These are phyloP conservation scores for Syngnathus rostellatus DNA, from an alignment of 2,797 vertebrate genomes.

Conservation along the genomic window DNA sequence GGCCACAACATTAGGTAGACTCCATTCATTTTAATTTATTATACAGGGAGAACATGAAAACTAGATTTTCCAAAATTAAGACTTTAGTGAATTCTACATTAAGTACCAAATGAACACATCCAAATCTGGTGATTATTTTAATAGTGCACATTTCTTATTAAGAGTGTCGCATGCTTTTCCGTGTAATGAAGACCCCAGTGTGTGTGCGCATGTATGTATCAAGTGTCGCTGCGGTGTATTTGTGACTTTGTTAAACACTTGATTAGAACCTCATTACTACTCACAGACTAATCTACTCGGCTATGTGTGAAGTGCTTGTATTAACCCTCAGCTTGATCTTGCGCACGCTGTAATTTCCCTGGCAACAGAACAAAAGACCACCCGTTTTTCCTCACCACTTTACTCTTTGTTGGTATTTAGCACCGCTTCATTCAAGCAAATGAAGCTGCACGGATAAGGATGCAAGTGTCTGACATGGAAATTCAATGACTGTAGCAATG, in stretches of 20 bases:
- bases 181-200: slow-evolving; percentile 74
- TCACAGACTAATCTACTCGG: slow-evolving; percentile 63
- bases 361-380: slow-evolving; percentile 74
- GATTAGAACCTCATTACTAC: slow-evolving; percentile 86
- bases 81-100: slow-evolving; percentile 10
- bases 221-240: slow-evolving; percentile 46
- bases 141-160: slow-evolving; percentile 60
- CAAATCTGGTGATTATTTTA: slow-evolving; percentile 68
- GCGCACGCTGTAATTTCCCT: slow-evolving; percentile 74
- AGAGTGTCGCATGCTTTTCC: slow-evolving; percentile 65
- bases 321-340: slow-evolving; percentile 81
- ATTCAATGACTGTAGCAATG: not conserved
- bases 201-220: slow-evolving; percentile 44
- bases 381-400: slow-evolving; percentile 30
- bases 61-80: not conserved
- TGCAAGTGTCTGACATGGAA: not conserved
- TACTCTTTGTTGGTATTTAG: slow-evolving; percentile 5
- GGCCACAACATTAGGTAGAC: not conserved
- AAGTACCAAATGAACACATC: slow-evolving; percentile 28
- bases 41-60: not conserved
- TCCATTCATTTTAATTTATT: not conserved
- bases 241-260: slow-evolving; percentile 72
- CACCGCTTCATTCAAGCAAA: slow-evolving; percentile 13
- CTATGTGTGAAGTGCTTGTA: slow-evolving; percentile 60
- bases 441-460: not conserved